Percentiles rank a stretch among this genome's conserved stretches.
Conservation (phyloP, 1,140 invertebrate genomes). For the Psix sp. region DNA sequence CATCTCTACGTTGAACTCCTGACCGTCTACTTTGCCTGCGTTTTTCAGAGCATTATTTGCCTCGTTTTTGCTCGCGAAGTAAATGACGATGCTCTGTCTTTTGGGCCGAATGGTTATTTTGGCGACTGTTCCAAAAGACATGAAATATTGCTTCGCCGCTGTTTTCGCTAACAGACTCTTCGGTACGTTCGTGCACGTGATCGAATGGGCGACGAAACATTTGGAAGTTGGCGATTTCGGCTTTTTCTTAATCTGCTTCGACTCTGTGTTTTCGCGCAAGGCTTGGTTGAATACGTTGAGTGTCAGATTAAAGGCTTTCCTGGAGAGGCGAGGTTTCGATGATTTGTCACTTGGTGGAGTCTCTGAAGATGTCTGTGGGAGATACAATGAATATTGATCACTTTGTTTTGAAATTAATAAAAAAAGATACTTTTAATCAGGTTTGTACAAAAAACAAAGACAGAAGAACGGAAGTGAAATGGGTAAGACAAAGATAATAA, state of each 20-base stretch:
- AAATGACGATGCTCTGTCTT: slow-evolving; percentile 79
- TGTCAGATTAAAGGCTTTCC: slow-evolving; percentile 42
- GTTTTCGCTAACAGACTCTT: slow-evolving; percentile 79
- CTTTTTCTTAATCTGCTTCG: slow-evolving; percentile 59
- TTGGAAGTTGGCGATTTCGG: slow-evolving; percentile 48
- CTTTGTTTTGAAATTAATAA: neutral
- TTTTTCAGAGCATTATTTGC: slow-evolving; percentile 79
- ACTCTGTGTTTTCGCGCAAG: slow-evolving; percentile 50
- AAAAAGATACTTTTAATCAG: neutral
- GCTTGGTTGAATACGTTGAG: slow-evolving; percentile 55
- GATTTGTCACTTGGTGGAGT: slow-evolving; percentile 6
- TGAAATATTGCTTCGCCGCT: slow-evolving; percentile 81
- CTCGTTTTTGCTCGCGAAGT: slow-evolving; percentile 79
- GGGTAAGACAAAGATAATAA: too few species aligned
- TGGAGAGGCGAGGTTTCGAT: slow-evolving; percentile 51
- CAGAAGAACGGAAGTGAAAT: too few species aligned
- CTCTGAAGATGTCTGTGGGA: neutral
- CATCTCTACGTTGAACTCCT: slow-evolving; percentile 80
- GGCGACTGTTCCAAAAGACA: slow-evolving; percentile 80
- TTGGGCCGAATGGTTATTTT: slow-evolving; percentile 81
- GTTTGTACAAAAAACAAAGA: too few species aligned
- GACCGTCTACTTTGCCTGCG: slow-evolving; percentile 79
- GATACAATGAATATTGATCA: neutral
- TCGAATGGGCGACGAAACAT: slow-evolving; percentile 60
- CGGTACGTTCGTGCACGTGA: slow-evolving; percentile 80